These are phyloP conservation scores for Barypeithes pellucidus DNA, from an alignment of 2,888 invertebrate genomes.

Conservation along the genomic window DNA sequence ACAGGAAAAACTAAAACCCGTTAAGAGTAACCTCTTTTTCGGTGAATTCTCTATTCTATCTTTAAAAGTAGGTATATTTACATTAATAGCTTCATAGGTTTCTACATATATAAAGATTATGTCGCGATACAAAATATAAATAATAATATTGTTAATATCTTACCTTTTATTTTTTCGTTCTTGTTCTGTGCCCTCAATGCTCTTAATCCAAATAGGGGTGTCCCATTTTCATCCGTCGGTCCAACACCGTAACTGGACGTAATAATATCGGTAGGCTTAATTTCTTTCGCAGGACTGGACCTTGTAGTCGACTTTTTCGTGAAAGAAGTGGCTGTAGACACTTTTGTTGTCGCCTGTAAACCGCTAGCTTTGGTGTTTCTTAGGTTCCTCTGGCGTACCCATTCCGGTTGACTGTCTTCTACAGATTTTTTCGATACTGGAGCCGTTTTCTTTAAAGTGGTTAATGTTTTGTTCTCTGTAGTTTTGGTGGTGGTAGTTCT, in stretches of 20 bases:
- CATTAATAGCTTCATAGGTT: no score
- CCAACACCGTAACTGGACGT: constrained; percentile 89
- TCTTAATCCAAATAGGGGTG: constrained; percentile 85
- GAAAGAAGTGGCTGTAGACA: constrained; percentile 56
- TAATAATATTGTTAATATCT: no score
- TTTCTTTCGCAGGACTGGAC: constrained; percentile 66
- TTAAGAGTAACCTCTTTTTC: no score
- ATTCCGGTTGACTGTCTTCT: constrained; percentile 76
- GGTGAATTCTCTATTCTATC: no score
- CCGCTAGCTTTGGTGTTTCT: constrained; percentile 72
- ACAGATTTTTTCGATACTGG: constrained; percentile 68
- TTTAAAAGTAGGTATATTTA: no score
- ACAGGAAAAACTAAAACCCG: no score
- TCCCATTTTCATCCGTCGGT: constrained; percentile 86
- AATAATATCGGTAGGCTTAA: constrained; percentile 76
- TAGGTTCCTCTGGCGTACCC: constrained; percentile 76
- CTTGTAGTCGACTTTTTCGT: constrained; percentile 52
- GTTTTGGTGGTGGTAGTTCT: constrained; percentile 54
- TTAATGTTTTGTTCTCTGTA: constrained; percentile 57
- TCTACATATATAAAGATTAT: no score
- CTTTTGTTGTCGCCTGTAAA: constrained; percentile 56
- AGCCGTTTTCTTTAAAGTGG: constrained; percentile 64
- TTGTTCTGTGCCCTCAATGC: constrained; percentile 78
- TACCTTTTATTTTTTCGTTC: constrained; percentile 79
- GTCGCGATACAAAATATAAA: no score